Base-by-base conservation (phyloP, 1,140 invertebrate species). In the Thaumatotibia leucotreta region DNA sequence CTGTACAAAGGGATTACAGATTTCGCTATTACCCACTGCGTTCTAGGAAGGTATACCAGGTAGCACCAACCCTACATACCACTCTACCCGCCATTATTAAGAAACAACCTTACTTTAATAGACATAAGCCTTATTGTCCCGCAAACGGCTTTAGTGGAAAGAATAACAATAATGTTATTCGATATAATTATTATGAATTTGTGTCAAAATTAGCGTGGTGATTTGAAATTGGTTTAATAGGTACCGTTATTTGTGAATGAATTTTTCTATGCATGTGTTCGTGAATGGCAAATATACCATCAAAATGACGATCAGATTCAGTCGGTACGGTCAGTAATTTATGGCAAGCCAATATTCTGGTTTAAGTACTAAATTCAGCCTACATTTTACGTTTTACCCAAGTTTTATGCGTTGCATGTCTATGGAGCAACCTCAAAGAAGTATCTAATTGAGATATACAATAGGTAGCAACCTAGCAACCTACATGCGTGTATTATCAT, bases 41-140 rank as follows among this genome's bases (percentile, higher is more conserved):
- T 90, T 88, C 85, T 79, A 77, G 84, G 86, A 90, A 90, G 83
- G 84, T 81, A 82, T 64, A 68, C 76, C 87, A 90, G 86, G 88
- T 88, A 90, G 84, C 74, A 74, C 69, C 65, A 74, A 67, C 65
- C 62, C 79, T 72, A 77, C 72, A 69, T 79, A 45, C 39, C 39
- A 82, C 77, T 84, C 86, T 84, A 79, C 82, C 71, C 74, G 65
- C 32, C 65, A 64, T 75, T 67, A 64, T 61, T 61, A 39, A 78
- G 71, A 72, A 66, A 66, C 33, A 63, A 72, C 70, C 63, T 61
- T 74, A 67, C 31, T 9, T 0, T 2, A 4, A 24, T 33, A 29
- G 0, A 11, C 2, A 58, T 69, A 74, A 20, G 61, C 52, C 64
- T 64, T 22, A 65, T 35, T 63, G 50, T 67, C 29, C 64, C 63